These are phyloP conservation scores for Epinephelus coioides DNA, from an alignment of 2,797 vertebrate genomes.

Conservation along the genomic window DNA sequence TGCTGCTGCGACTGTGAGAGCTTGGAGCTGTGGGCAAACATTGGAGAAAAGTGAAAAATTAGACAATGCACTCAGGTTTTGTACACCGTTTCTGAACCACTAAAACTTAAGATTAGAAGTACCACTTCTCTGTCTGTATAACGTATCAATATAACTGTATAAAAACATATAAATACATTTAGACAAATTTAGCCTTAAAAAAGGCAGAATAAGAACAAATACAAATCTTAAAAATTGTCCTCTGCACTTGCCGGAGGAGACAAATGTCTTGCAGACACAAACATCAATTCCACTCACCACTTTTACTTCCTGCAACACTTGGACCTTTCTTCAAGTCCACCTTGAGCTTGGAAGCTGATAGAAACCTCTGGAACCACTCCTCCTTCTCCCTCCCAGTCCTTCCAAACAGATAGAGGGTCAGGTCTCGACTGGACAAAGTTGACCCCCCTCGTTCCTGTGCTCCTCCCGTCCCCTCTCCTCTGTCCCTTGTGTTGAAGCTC, in stretches of 20 bases:
- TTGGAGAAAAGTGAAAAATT: slow-evolving; percentile 8
- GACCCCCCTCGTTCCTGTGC: slow-evolving; percentile 72
- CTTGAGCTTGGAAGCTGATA: slow-evolving; percentile 90
- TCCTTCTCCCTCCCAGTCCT: slow-evolving; percentile 97
- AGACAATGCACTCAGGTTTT: background rate
- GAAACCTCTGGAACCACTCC: slow-evolving; percentile 94
- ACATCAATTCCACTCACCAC: slow-evolving; percentile 80
- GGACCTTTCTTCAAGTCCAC: slow-evolving; percentile 84
- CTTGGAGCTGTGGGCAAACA: slow-evolving; percentile 79
- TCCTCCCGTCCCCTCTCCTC: slow-evolving; percentile 67
- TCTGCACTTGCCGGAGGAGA: background rate
- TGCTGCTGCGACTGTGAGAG: slow-evolving; percentile 92
- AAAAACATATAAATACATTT: background rate
- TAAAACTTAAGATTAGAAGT: background rate
- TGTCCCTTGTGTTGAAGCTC: slow-evolving; percentile 43
- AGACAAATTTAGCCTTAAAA: background rate
- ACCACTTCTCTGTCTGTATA: background rate
- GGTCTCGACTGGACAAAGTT: slow-evolving; percentile 80
- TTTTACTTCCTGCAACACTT: slow-evolving; percentile 79
- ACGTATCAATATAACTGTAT: background rate
- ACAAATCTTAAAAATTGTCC: background rate
- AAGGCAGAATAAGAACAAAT: background rate
- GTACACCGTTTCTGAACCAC: background rate
- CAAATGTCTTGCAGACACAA: background rate
- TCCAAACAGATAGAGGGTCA: slow-evolving; percentile 94